A percentile compares a stretch with the other conserved stretches of the same genome.
These are phyloP conservation scores for Dufourea novaeangliae DNA, from an alignment of 1,140 invertebrate genomes.

Conservation along the genomic window DNA sequence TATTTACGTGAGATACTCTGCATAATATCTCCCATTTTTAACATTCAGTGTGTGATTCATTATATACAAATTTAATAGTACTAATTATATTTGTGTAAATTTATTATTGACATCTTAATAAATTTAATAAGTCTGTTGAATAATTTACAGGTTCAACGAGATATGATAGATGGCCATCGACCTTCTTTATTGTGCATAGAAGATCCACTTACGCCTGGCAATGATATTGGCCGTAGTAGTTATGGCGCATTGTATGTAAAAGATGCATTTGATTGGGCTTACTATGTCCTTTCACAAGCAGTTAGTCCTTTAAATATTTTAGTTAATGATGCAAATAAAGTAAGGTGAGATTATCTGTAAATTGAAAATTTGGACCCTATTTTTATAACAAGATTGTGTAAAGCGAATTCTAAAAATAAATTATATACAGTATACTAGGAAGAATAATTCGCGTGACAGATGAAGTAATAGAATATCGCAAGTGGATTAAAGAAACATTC, in stretches of 20 bases:
- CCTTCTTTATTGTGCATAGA: conserved; percentile 97
- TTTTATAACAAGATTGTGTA: conserved; percentile 5
- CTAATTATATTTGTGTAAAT: neutral
- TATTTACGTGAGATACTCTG: too few relatives aligned
- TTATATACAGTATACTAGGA: conserved; percentile 88
- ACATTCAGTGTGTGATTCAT: neutral
- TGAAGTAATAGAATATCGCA: conserved; percentile 95
- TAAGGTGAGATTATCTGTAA: conserved; percentile 74
- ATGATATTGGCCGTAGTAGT: conserved; percentile 98
- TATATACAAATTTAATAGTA: neutral
- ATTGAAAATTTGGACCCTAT: neutral
- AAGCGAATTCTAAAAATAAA: conserved; percentile 28
- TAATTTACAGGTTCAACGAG: conserved; percentile 86
- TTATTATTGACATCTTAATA: neutral
- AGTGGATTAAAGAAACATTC: conserved; percentile 88
- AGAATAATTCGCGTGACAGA: conserved; percentile 96
- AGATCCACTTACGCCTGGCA: conserved; percentile 97
- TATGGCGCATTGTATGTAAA: conserved; percentile 96
- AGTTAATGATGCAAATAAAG: conserved; percentile 82
- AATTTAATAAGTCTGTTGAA: neutral
- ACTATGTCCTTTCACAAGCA: conserved; percentile 91
- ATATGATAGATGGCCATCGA: conserved; percentile 96
- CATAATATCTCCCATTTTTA: neutral
- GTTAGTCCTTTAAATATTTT: conserved; percentile 86
- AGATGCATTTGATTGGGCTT: conserved; percentile 97